These are phyloP conservation scores for Heteronetta atricapilla DNA, from an alignment of 2,113 vertebrate species.

Conservation along the genomic window DNA sequence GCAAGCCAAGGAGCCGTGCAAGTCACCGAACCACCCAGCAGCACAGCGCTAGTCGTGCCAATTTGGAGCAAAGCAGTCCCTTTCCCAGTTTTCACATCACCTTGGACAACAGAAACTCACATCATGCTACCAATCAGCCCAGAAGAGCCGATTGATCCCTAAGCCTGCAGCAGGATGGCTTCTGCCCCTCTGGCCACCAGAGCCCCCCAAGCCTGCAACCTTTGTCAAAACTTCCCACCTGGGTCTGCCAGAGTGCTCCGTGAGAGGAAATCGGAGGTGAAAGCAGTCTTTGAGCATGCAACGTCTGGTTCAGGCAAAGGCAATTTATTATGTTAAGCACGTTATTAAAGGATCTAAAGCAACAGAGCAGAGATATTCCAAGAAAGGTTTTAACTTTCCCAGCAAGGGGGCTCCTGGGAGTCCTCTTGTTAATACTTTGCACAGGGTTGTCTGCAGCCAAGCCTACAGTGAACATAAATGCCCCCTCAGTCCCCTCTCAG, in stretches of 20 bases:
- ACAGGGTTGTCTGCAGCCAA: slow-evolving; percentile 6
- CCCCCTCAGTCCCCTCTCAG: slow-evolving; percentile 8
- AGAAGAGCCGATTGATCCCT: background rate
- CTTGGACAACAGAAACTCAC: background rate
- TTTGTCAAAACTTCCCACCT: background rate
- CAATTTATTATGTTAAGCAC: slow-evolving; percentile 61
- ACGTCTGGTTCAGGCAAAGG: background rate
- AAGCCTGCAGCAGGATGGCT: background rate
- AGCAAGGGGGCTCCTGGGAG: slow-evolving; percentile 46
- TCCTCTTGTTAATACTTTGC: slow-evolving; percentile 31
- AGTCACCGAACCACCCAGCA: background rate
- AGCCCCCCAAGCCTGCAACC: background rate
- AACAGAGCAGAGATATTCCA: slow-evolving; percentile 29
- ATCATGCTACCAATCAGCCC: background rate
- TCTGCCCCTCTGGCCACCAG: background rate
- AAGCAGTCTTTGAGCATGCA: background rate
- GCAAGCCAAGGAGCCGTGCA: background rate
- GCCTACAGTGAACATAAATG: background rate
- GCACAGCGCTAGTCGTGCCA: background rate
- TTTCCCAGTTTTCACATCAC: background rate
- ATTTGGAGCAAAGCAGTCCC: background rate
- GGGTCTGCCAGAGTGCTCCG: background rate
- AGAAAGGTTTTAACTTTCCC: slow-evolving; percentile 33
- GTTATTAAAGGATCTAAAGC: slow-evolving; percentile 42
- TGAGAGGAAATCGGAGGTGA: background rate